Percentiles rank a stretch among this genome's conserved stretches.
These are phyloP conservation scores for Poicephalus gulielmi DNA, from an alignment of 2,113 vertebrate species.

Conservation along the genomic window DNA sequence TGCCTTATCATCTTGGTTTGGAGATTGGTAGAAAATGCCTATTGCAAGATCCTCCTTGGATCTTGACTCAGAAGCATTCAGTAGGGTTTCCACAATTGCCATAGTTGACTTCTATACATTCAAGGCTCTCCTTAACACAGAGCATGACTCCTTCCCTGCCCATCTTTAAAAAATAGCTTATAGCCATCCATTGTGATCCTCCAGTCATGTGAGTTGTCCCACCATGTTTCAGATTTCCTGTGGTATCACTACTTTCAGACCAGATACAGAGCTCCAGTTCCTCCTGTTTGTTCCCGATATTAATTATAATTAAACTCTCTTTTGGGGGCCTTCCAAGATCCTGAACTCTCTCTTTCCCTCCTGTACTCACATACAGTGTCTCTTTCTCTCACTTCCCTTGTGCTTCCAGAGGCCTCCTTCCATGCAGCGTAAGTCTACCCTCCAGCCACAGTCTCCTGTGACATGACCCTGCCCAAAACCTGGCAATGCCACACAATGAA, in stretches of 20 bases:
- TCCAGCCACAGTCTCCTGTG: neutral
- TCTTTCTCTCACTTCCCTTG: neutral
- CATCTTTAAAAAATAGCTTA: neutral
- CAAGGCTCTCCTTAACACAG: neutral
- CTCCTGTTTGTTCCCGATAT: neutral
- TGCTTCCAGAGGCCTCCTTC: neutral
- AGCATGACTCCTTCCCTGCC: too few species aligned
- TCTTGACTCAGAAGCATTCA: neutral
- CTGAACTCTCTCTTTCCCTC: neutral
- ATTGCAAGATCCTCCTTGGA: neutral
- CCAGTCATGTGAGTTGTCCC: neutral
- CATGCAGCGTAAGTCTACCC: neutral
- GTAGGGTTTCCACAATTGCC: neutral
- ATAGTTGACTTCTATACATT: neutral
- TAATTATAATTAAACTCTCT: neutral
- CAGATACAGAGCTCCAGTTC: neutral
- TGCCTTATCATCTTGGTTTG: neutral
- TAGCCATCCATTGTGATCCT: neutral
- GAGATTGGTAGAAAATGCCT: neutral
- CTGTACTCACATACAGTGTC: neutral
- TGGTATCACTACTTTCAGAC: neutral
- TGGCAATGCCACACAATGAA: rapidly evolving
- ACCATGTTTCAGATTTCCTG: neutral
- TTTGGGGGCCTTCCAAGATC: neutral
- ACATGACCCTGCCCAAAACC: neutral